Evolutionary conservation across 2,888 invertebrate species (phyloP).

Genomic region (Encarsia formosa): DNA sequence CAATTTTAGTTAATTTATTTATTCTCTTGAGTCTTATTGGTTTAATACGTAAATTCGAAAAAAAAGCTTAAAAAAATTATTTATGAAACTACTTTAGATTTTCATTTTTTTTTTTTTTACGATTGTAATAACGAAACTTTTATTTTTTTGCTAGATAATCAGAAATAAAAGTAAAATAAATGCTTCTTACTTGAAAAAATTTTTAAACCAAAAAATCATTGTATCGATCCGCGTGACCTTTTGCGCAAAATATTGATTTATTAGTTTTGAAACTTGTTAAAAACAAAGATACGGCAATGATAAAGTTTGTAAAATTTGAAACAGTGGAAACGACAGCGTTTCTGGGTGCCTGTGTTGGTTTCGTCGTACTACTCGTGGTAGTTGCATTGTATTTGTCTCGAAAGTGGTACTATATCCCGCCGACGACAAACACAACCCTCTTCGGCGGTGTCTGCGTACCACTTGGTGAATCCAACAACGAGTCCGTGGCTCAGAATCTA

Average conservation of each 20-base stretch:
- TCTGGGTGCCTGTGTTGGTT: slow-evolving; percentile 80
- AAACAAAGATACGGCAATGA: background rate
- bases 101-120: no score
- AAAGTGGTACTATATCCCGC: slow-evolving; percentile 63
- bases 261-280: background rate
- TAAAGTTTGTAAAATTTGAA: slow-evolving; percentile 29
- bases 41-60: no score
- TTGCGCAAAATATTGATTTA: no score
- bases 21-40: no score
- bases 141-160: no score
- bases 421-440: slow-evolving; percentile 49
- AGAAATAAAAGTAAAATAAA: no score
- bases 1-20: no score
- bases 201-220: no score
- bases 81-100: no score
- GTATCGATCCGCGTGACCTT: background rate
- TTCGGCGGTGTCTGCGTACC: slow-evolving; percentile 52
- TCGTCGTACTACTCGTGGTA: slow-evolving; percentile 76
- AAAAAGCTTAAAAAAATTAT: no score
- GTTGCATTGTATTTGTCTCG: slow-evolving; percentile 84
- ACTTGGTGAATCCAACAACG: slow-evolving; percentile 46
- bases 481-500: slow-evolving; percentile 42
- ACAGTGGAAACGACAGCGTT: slow-evolving; percentile 82
- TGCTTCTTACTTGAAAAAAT: no score
- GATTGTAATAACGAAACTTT: no score